Evolutionary conservation across 2,797 vertebrate genomes (phyloP).

Genomic region (Nannoperca australis): DNA sequence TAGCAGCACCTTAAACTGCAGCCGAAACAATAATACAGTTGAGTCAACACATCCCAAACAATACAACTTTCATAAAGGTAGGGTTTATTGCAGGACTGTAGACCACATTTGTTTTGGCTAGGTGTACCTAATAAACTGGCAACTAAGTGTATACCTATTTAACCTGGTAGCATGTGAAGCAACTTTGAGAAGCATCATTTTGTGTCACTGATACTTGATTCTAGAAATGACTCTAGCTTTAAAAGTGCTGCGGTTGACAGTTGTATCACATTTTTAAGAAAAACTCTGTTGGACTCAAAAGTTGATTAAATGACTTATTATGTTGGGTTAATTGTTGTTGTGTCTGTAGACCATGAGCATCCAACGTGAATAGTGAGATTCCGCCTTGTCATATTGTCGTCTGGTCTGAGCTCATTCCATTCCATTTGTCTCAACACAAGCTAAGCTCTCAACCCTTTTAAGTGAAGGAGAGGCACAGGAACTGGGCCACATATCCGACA

Average conservation of each 20-base stretch:
- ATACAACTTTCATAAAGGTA: too few species aligned
- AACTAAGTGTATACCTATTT: not conserved
- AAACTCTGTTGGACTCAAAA: not conserved
- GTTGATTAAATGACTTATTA: not conserved
- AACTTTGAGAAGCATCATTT: not conserved
- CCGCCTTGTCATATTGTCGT: not conserved
- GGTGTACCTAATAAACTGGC: not conserved
- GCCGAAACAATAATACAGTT: too few species aligned
- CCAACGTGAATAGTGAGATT: not conserved
- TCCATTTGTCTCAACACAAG: conserved; percentile 38
- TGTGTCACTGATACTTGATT: not conserved
- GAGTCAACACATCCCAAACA: not conserved
- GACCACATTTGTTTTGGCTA: not conserved
- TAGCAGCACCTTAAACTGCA: not conserved
- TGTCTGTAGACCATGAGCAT: not conserved
- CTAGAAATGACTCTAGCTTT: not conserved
- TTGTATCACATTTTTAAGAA: not conserved
- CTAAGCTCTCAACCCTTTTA: conserved; percentile 46
- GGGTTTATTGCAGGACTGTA: not conserved
- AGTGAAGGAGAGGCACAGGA: conserved; percentile 57
- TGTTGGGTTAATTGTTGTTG: not conserved
- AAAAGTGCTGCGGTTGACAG: not conserved
- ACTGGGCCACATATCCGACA: conserved; percentile 66
- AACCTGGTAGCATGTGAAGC: not conserved
- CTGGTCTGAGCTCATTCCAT: conserved; percentile 19